Evolutionary conservation across 2,797 vertebrate species (phyloP).

Genomic region (Epinephelus malabaricus): DNA sequence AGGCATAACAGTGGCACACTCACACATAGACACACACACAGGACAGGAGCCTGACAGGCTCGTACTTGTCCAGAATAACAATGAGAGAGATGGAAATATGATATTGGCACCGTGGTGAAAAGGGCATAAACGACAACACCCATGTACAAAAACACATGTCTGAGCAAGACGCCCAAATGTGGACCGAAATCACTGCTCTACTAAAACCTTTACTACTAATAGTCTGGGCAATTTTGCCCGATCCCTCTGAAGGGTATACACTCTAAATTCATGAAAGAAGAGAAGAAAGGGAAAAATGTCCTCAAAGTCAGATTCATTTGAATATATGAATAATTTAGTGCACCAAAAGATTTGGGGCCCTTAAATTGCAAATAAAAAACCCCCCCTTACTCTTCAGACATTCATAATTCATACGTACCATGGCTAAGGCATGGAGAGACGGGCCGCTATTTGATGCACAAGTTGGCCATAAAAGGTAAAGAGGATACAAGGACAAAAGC

Average conservation of each 20-base stretch:
- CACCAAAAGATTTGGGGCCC: constrained; percentile 69
- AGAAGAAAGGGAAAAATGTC: constrained; percentile 64
- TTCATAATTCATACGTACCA: constrained; percentile 76
- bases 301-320: constrained; percentile 77
- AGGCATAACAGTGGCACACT: constrained; percentile 52
- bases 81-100: constrained; percentile 58
- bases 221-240: constrained; percentile 44
- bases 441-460: constrained; percentile 35
- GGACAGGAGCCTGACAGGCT: constrained; percentile 60
- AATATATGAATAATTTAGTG: constrained; percentile 83
- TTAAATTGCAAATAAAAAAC: constrained; percentile 71
- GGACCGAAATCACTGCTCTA: constrained; percentile 1
- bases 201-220: constrained; percentile 55
- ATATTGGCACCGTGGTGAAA: constrained; percentile 13
- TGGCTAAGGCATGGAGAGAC: constrained; percentile 16
- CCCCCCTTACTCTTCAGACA: constrained; percentile 51
- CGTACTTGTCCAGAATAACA: constrained; percentile 71
- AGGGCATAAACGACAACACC: constrained; percentile 7
- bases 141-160: not conserved
- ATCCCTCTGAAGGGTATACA: constrained; percentile 55
- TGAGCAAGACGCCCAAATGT: constrained; percentile 14
- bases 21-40: constrained; percentile 19
- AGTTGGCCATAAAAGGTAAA: constrained; percentile 11
- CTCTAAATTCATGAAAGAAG: constrained; percentile 76
- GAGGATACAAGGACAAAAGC: constrained; percentile 29